Evolutionary conservation across 1,140 invertebrate genomes (phyloP).

Genomic region (Papilio machaon): DNA sequence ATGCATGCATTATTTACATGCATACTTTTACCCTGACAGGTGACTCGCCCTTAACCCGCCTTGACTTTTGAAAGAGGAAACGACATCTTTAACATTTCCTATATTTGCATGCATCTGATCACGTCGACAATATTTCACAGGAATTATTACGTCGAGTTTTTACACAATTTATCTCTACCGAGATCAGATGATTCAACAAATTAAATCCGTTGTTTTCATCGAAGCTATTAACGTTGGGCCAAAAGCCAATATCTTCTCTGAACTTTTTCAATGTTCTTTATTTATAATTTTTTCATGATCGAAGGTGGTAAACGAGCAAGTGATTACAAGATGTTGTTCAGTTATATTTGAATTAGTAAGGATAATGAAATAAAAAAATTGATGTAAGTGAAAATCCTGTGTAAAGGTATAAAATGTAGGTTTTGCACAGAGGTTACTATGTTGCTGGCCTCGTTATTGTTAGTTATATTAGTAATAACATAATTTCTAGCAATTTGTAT

Average conservation of each 20-base stretch:
- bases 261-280: conserved; percentile 14
- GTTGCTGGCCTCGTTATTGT: conserved; percentile 1
- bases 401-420: background rate
- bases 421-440: background rate
- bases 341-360: background rate
- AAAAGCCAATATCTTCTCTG: conserved; percentile 10
- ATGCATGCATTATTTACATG: no score
- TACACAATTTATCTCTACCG: background rate
- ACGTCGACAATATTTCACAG: background rate
- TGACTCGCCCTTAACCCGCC: conserved; percentile 1
- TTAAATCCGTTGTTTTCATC: conserved; percentile 20
- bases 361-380: background rate
- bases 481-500: background rate
- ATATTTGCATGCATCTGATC: background rate
- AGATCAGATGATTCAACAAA: conserved; percentile 14
- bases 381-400: background rate
- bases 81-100: conserved; percentile 5
- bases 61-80: conserved; percentile 26
- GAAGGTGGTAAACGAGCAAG: background rate
- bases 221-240: conserved; percentile 21
- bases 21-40: background rate
- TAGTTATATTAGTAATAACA: background rate
- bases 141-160: conserved; percentile 7
- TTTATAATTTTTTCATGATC: background rate
- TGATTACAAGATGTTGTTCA: background rate